These are phyloP conservation scores for Brachyhypopomus occidentalis DNA, from an alignment of 2,113 vertebrate genomes.

Conservation along the genomic window DNA sequence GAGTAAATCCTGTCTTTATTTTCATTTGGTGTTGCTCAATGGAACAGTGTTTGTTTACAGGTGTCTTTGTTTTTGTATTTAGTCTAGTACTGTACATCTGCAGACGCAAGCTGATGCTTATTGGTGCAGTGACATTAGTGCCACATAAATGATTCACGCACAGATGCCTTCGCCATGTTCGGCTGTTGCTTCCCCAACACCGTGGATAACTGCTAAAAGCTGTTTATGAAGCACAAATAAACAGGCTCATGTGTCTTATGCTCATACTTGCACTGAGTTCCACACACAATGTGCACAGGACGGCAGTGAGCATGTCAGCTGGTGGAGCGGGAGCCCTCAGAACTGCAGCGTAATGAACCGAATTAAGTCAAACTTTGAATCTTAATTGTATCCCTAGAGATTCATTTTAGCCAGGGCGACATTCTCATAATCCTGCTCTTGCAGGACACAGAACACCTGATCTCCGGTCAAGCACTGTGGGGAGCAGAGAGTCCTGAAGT, in stretches of 20 bases:
- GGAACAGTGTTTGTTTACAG: not conserved
- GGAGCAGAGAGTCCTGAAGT: too few relatives aligned
- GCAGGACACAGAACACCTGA: too few relatives aligned
- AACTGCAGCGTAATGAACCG: too few relatives aligned
- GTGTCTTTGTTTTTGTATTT: not conserved
- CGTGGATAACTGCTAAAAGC: not conserved
- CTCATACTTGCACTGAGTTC: not conserved
- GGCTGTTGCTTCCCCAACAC: too few relatives aligned
- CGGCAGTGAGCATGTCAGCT: not conserved
- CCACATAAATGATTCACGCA: not conserved
- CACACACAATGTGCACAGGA: constrained; percentile 22
- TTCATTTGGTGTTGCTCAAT: not conserved
- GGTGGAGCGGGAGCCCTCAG: too few relatives aligned
- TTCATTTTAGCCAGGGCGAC: too few relatives aligned
- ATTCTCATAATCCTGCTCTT: too few relatives aligned
- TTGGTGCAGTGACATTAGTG: not conserved
- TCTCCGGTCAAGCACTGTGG: too few relatives aligned
- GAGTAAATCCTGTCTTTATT: not conserved
- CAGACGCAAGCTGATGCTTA: constrained; percentile 1
- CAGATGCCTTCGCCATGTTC: not conserved
- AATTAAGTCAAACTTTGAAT: too few relatives aligned
- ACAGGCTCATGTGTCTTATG: not conserved
- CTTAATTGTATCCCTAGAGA: too few relatives aligned
- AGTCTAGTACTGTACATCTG: not conserved
- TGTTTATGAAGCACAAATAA: not conserved